A percentile compares a stretch with the other conserved stretches of the same genome.
Conservation (phyloP, 2,888 invertebrate species). For the Auanema sp. region DNA sequence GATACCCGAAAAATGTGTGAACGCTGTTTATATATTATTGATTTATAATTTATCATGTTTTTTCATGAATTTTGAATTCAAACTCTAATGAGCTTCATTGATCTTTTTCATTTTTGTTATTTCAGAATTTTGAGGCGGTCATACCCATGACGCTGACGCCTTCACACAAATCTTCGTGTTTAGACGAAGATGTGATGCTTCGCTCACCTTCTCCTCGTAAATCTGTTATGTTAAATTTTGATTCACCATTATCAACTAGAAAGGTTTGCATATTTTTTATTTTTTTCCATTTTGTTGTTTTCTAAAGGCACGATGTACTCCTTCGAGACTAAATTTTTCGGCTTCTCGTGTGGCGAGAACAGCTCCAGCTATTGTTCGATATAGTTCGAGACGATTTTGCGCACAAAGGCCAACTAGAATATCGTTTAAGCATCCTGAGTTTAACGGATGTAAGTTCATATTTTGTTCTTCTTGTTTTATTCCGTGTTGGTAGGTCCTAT, state of each 20-base stretch:
- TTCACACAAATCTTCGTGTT: not conserved
- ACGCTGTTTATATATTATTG: too few relatives aligned
- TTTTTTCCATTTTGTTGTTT: constrained; percentile 1
- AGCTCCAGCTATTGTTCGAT: constrained; percentile 29
- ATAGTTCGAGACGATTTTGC: constrained; percentile 14
- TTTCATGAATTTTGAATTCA: too few relatives aligned
- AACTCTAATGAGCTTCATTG: not conserved
- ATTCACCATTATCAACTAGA: constrained; percentile 41
- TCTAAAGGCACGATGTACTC: constrained; percentile 18
- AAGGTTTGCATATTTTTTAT: not conserved
- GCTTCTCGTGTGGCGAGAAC: constrained; percentile 32
- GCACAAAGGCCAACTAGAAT: constrained; percentile 16
- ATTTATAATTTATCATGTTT: too few relatives aligned
- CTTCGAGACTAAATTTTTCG: constrained; percentile 18
- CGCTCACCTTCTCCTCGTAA: not conserved
- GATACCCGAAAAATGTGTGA: not conserved
- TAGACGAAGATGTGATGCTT: not conserved
- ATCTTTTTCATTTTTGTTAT: constrained; percentile 1
- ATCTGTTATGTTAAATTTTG: constrained; percentile 5
- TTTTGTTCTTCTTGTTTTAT: not conserved
- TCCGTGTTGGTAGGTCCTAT: not conserved
- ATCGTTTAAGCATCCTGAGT: not conserved
- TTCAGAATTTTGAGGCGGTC: not conserved
- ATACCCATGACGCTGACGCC: not conserved
- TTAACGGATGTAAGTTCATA: constrained; percentile 7